Base-by-base conservation (phyloP, 2,888 invertebrate species). In the Drosophila mercatorum region DNA sequence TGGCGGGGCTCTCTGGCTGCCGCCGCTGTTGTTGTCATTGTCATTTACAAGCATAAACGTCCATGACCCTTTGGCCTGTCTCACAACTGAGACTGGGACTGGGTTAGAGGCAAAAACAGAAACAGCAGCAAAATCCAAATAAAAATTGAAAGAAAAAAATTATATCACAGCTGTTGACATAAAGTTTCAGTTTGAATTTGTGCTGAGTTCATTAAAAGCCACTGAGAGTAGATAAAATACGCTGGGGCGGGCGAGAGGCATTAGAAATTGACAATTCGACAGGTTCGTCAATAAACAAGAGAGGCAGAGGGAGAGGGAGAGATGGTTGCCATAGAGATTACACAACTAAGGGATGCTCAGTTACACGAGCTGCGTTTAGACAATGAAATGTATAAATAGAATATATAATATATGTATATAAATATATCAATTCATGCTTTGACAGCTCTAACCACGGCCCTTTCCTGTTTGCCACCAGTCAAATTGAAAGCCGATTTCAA, bases 21-120 rank as follows among this genome's bases (percentile, higher is more conserved):
- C 22, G 22, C 2, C 22, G 22, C 22, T 22, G 22, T 22, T 75
- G 72, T 68, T 58, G 28, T 52, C 41, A 44, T 68, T 83, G 80
- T 81, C 84, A 79, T 80, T 84, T 89, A 87, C 89, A 82, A 79
- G 83, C 83, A 70, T 80, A 87, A 89, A 87, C 85, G 85, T 87
- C 85, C 85, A 59, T 89, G 85, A 86, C 87, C 89, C 89, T 86
- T 80, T 87, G 88, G 87, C 87, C 89, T 71, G 88, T 64, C 83
- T 61, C 58, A 69, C 64, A 60, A 69, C 53, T 22, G 22, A 22
- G 41, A 46, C 65, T 26, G 49, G 55, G 68, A 36, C 56, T 58
- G 46, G 57, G 43, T 26, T 17, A 28, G 22, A 56, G 57, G 31
- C 49, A 52, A 53, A 46, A 57, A 78, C 66, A 69, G 64, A 53